phyloP scores from a whole-genome alignment of 2,113 vertebrate genomes.

The Ictalurus punctatus region DNA sequence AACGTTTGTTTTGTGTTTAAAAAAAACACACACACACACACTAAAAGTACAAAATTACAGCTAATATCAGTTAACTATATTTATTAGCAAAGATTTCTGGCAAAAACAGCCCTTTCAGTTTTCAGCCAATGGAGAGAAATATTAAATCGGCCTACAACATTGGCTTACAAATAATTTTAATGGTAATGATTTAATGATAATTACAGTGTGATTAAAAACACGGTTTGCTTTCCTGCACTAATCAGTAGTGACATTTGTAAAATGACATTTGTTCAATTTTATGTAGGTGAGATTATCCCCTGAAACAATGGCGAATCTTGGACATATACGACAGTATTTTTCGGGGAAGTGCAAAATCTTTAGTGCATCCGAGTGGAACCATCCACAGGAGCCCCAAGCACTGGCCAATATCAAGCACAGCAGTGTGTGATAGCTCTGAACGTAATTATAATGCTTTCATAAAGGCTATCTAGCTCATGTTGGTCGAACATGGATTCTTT shows the following conservation, averaged over 20 bases:
- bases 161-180: neutral
- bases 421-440: neutral
- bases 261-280: neutral
- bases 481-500: slow-evolving; percentile 4
- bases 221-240: neutral
- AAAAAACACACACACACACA: neutral
- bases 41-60: too few species aligned
- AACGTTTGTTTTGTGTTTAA: neutral
- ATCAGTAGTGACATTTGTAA: neutral
- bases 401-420: neutral
- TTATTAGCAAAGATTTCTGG: neutral
- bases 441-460: neutral
- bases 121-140: neutral
- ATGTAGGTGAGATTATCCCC: neutral
- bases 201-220: neutral
- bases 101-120: neutral
- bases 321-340: neutral
- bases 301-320: neutral
- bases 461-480: neutral
- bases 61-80: neutral
- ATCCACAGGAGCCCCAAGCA: neutral
- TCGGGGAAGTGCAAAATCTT: neutral
- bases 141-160: neutral
- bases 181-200: neutral
- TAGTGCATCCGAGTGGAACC: neutral